Base-by-base conservation (phyloP, 2,113 vertebrate species). In the Lepisosteus oculatus region DNA sequence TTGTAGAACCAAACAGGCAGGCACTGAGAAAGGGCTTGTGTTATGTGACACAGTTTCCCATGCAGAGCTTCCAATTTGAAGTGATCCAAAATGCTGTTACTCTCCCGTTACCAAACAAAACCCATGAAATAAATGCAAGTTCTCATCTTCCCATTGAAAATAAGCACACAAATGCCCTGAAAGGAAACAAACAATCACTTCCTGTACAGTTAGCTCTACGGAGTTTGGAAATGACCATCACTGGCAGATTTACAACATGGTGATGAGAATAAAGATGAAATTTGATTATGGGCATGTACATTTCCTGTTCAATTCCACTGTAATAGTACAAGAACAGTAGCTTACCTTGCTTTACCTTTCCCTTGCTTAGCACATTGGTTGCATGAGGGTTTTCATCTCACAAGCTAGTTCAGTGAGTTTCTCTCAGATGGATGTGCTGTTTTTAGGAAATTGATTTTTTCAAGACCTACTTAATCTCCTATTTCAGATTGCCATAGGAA, bases 371-470 rank as follows among this genome's bases (percentile, higher is more conserved):
- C 80, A 81, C 82, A 82, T 82, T 82, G 45, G 43, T 71, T 73
- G 17, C 17, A 29, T 29, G 17, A 29, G 17, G 17, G 70, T 80
- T 81, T 78, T 63, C 79, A 74, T 79, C 75, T 0, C 0, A 71
- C 85, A 75, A 80, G 80, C 75, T 80, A 81, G 73, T 78, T 75
- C 4, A 43, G 67, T 83, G 85, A 81, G 81, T 82, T 84, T 74
- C 77, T 77, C 74, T 74, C 76, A 84, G 85, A 85, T 84, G 86
- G 76, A 83, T 80, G 74, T 0, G 68, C 77, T 82, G 76, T 81
- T 83, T 83, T 77, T 81, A 80, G 78, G 74, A 64, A 73, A 77
- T 78, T 79, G 80, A 85, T 87, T 83, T 74, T 82, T 80, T 69
- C 72, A 76, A 72, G 78, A 59, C 77, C 74, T 69, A 74, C 74